phyloP scores from a whole-genome alignment of 1,140 invertebrate genomes.

The Varroa destructor region DNA sequence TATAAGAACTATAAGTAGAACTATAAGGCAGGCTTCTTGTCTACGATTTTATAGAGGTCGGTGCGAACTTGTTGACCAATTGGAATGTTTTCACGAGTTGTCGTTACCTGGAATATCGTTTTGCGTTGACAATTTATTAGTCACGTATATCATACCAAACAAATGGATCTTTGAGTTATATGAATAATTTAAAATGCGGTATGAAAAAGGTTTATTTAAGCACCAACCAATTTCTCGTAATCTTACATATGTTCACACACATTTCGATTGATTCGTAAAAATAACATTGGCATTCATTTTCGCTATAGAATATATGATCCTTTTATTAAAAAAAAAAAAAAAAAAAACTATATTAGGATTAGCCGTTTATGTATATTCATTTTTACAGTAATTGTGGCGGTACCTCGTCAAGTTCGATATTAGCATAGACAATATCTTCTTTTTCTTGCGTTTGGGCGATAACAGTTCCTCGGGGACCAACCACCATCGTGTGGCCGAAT shows the following conservation, averaged over 20 bases:
- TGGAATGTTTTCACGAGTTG: not conserved
- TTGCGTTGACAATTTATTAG: constrained; percentile 1
- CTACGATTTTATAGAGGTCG: constrained; percentile 12
- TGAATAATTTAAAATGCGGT: not conserved
- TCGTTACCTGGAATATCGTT: not conserved
- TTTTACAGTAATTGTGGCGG: no score
- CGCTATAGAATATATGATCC: no score
- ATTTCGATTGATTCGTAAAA: no score
- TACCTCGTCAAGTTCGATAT: constrained; percentile 46
- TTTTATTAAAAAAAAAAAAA: no score
- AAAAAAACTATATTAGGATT: no score
- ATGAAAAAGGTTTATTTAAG: no score
- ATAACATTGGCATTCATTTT: no score
- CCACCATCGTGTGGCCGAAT: constrained; percentile 71
- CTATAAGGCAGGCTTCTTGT: not conserved
- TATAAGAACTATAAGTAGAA: no score
- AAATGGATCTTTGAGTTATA: constrained; percentile 11
- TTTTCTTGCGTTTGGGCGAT: constrained; percentile 52
- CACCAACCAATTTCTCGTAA: no score
- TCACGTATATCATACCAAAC: not conserved
- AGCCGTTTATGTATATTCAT: no score
- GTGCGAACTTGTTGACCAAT: not conserved
- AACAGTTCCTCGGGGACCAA: constrained; percentile 63
- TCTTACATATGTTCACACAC: no score
- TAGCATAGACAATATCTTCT: constrained; percentile 57